These are phyloP conservation scores for Drymonia ruficornis DNA, from an alignment of 2,888 invertebrate species.

Conservation along the genomic window DNA sequence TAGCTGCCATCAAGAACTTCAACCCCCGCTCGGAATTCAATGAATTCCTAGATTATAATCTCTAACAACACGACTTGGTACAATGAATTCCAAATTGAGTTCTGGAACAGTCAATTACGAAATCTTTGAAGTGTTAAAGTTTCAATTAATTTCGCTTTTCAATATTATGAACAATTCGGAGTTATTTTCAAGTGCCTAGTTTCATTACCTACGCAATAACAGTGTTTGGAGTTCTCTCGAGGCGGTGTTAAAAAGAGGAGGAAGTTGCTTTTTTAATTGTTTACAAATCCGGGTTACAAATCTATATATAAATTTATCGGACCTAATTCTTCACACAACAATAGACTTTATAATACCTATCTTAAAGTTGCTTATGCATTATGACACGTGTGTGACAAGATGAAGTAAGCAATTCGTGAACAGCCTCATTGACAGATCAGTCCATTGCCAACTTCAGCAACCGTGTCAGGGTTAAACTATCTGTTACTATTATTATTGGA, in stretches of 20 bases:
- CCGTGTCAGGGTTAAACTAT: constrained; percentile 29
- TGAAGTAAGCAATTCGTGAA: neutral
- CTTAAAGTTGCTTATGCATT: neutral
- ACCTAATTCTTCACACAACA: neutral
- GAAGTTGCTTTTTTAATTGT: too few relatives aligned
- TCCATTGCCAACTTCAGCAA: constrained; percentile 25
- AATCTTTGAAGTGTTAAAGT: constrained; percentile 17
- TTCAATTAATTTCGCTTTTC: constrained; percentile 16
- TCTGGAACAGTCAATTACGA: constrained; percentile 19
- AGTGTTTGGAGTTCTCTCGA: neutral
- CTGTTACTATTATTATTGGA: constrained; percentile 11
- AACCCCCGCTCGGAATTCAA: constrained; percentile 8
- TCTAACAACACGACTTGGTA: constrained; percentile 9
- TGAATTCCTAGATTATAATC: constrained; percentile 10
- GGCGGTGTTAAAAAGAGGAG: too few relatives aligned
- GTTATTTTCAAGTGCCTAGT: neutral
- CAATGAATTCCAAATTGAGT: constrained; percentile 22
- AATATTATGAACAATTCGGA: neutral
- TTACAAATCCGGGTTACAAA: too few relatives aligned
- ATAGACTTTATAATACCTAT: neutral
- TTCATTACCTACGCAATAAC: neutral
- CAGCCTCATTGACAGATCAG: constrained; percentile 13
- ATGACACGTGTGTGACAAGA: too few relatives aligned
- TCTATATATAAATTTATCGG: too few relatives aligned
- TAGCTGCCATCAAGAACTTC: constrained; percentile 12